A percentile compares a stretch with the other conserved stretches of the same genome.
Conservation (phyloP, 2,113 vertebrate species). For the Tautogolabrus adspersus region DNA sequence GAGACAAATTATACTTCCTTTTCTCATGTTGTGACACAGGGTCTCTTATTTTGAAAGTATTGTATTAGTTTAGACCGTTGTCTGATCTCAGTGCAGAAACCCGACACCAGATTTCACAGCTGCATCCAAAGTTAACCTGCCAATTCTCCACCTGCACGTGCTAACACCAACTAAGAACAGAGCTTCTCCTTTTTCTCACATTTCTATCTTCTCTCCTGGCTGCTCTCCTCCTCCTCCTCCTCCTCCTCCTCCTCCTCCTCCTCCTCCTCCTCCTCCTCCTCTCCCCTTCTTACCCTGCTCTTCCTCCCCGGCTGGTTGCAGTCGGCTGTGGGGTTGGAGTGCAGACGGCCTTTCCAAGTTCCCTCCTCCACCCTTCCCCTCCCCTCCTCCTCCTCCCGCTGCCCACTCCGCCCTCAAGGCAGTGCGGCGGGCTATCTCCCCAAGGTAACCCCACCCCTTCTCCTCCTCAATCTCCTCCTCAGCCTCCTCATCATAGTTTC, state of each 20-base stretch:
- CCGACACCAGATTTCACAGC: too few species aligned
- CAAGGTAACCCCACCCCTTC: slow-evolving; percentile 72
- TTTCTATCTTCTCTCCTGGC: slow-evolving; percentile 22
- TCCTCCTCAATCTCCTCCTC: slow-evolving; percentile 9
- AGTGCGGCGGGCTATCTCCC: slow-evolving; percentile 72
- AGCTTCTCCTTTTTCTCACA: slow-evolving; percentile 26
- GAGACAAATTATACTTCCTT: too few species aligned
- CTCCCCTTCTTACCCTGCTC: background rate
- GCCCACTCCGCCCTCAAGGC: slow-evolving; percentile 64
- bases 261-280: slow-evolving; percentile 12
- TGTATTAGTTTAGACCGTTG: too few species aligned
- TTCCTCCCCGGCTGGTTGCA: slow-evolving; percentile 41
- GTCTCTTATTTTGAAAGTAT: too few species aligned
- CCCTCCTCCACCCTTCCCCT: slow-evolving; percentile 60
- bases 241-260: background rate
- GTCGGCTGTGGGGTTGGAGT: slow-evolving; percentile 78
- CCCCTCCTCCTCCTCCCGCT: slow-evolving; percentile 58
- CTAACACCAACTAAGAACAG: slow-evolving; percentile 25
- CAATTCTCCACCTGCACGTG: background rate
- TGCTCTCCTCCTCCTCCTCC: slow-evolving; percentile 5
- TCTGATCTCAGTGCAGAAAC: too few species aligned
- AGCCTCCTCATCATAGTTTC: background rate
- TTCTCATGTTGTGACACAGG: too few species aligned
- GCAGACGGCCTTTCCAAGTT: slow-evolving; percentile 71
- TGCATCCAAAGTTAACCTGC: too few species aligned